Conservation (phyloP, 2,888 invertebrate species). For the Buathra laborator region DNA sequence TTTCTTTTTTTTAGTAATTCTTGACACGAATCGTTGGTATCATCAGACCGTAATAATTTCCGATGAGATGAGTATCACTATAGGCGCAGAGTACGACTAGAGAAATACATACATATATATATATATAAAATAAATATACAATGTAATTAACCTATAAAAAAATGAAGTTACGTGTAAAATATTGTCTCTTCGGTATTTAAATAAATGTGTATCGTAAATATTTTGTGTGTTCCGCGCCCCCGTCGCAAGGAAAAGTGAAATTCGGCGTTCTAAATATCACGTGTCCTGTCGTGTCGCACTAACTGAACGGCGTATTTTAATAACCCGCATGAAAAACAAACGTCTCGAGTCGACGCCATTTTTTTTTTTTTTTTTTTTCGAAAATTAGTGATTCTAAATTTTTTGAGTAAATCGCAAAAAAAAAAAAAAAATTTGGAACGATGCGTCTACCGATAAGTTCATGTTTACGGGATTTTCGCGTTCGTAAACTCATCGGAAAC, state of each 20-base stretch:
- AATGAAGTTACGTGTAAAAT: not conserved
- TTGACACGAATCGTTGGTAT: slow-evolving; percentile 98
- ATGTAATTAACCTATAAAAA: not conserved
- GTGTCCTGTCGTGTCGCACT: not conserved
- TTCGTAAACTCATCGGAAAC: too few species aligned
- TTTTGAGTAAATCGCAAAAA: not conserved
- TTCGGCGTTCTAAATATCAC: slow-evolving; percentile 21
- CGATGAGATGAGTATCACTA: slow-evolving; percentile 96
- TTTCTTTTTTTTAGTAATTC: slow-evolving; percentile 90
- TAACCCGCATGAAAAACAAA: slow-evolving; percentile 60
- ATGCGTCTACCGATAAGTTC: too few species aligned
- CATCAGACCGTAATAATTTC: slow-evolving; percentile 96
- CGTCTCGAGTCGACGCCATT: slow-evolving; percentile 9
- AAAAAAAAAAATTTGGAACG: not conserved
- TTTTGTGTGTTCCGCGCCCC: not conserved
- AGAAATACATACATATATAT: not conserved
- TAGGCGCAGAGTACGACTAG: slow-evolving; percentile 98
- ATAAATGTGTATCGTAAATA: slow-evolving; percentile 28
- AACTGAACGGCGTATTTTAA: slow-evolving; percentile 45
- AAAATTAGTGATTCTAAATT: slow-evolving; percentile 6
- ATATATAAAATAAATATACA: not conserved
- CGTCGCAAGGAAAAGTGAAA: not conserved
- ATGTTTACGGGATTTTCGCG: too few species aligned
- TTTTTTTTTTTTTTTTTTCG: not conserved
- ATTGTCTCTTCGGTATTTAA: slow-evolving; percentile 15